Percentiles rank a stretch among this genome's conserved stretches.
phyloP scores from a whole-genome alignment of 2,888 invertebrate genomes.

The Drosophila recens region DNA sequence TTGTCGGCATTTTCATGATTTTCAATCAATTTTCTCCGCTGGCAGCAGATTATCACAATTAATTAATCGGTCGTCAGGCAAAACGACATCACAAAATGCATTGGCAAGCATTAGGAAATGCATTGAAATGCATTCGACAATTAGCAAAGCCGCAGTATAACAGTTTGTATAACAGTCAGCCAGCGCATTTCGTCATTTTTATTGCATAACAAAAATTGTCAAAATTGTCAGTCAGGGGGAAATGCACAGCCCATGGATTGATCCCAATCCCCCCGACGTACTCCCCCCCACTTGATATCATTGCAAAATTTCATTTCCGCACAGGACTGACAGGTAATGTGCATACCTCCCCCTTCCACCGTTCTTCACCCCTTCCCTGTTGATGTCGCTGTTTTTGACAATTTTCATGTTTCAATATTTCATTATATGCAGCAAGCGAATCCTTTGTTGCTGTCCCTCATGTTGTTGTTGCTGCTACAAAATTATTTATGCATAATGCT shows the following conservation, averaged over 20 bases:
- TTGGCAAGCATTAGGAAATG: conserved; percentile 29
- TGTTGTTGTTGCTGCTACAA: conserved; percentile 45
- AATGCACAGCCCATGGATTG: conserved; percentile 36
- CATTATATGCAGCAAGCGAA: conserved; percentile 62
- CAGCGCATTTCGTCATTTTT: conserved; percentile 57
- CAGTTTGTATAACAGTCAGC: conserved; percentile 48
- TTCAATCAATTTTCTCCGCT: conserved; percentile 56
- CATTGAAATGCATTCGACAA: conserved; percentile 48
- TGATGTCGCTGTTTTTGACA: conserved; percentile 74
- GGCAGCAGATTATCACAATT: conserved; percentile 62
- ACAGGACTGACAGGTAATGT: conserved; percentile 71
- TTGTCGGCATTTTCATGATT: conserved; percentile 42
- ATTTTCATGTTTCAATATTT: conserved; percentile 81
- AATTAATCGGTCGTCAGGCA: conserved; percentile 59
- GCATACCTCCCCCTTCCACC: not conserved
- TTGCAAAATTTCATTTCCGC: conserved; percentile 78
- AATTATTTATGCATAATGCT: conserved; percentile 77
- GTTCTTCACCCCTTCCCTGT: not conserved
- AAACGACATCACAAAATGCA: conserved; percentile 15
- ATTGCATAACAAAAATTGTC: conserved; percentile 77
- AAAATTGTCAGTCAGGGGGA: conserved; percentile 65
- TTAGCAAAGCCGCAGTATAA: conserved; percentile 50
- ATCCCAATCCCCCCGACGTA: not conserved
- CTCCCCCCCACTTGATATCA: conserved; percentile 44
- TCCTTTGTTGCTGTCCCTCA: conserved; percentile 43